Evolutionary conservation across 2,113 vertebrate species (phyloP), one percentile per base, ranked within the genome.

Genomic region (Gasterosteus aculeatus): DNA sequence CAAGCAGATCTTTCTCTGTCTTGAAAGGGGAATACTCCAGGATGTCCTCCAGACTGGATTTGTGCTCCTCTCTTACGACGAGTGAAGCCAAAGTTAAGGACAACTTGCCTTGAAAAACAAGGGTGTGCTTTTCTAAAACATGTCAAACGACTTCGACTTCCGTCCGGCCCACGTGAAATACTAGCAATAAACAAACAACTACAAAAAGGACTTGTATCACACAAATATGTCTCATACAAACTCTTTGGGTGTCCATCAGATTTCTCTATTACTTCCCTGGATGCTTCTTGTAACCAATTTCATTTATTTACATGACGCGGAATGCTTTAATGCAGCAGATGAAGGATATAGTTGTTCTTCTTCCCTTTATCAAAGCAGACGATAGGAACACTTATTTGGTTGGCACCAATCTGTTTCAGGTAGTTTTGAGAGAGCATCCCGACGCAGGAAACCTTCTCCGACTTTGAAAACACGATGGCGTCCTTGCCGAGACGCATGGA

Each of bases 401-500:
- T 79, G 1, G 96, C 96, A 10, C 88, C 69, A 16, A 95, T 96
- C 61, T 54, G 57, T 74, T 95, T 85, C 87, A 99, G 93, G 89
- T 95, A 99, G 6, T 94, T 95, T 91, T 99, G 98, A 31, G 98
- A 99, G 61, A 99, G 90, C 72, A 99, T 91, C 42, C 98, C 98
- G n/a, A 99, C 94, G 0, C 95, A 97, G 88, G 95, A 94, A 8
- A 64, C 82, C 1, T 87, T 93, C 35, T 88, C 93, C 0, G 95
- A 96, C 85, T 96, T 98, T 42, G 97, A 98, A 83, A 99, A 98
- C 47, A 99, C 96, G 0, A 99, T 94, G 41, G 96, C 96, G 10
- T 99, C 98, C 92, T 82, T 96, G 16, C 97, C 98, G 62, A 99
- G 93, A 44, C 97, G 96, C 97, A 99, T 99, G 42, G 97, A 97